A percentile compares a stretch with the other conserved stretches of the same genome.
Evolutionary conservation across 2,888 invertebrate genomes (phyloP).

Genomic region (Drymonia ruficornis): DNA sequence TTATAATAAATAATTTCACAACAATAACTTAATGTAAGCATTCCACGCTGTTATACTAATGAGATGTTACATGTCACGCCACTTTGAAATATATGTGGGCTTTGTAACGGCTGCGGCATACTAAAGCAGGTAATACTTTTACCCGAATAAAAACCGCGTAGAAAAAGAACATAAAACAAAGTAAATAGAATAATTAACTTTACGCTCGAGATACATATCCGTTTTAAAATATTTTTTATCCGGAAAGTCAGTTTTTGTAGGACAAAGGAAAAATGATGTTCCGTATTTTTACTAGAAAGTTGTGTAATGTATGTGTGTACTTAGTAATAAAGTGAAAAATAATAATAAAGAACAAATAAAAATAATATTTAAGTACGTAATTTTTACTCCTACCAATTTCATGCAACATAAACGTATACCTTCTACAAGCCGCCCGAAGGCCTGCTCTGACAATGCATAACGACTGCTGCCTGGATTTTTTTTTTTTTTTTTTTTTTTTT

Average conservation of each 20-base stretch:
- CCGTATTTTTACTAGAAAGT: conserved; percentile 3
- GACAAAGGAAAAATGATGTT: conserved; percentile 1
- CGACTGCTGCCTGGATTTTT: too few relatives aligned
- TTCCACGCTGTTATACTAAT: conserved; percentile 29
- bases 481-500: too few relatives aligned
- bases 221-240: conserved; percentile 24
- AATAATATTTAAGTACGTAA: background rate
- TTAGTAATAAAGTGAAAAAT: background rate
- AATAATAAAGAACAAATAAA: too few relatives aligned
- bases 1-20: conserved; percentile 19
- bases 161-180: conserved; percentile 33
- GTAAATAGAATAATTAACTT: conserved; percentile 40
- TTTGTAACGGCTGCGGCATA: conserved; percentile 31
- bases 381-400: too few relatives aligned
- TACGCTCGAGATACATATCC: conserved; percentile 31
- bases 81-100: conserved; percentile 32
- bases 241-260: conserved; percentile 25
- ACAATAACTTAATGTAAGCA: conserved; percentile 28
- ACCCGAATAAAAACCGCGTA: conserved; percentile 31
- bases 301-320: background rate
- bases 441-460: too few relatives aligned
- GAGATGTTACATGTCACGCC: conserved; percentile 33
- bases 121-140: conserved; percentile 35
- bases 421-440: too few relatives aligned
- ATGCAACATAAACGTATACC: too few relatives aligned